A percentile compares a stretch with the other conserved stretches of the same genome.
Evolutionary conservation across 1,140 invertebrate genomes (phyloP).

Genomic region (Chlorops oryzae): DNA sequence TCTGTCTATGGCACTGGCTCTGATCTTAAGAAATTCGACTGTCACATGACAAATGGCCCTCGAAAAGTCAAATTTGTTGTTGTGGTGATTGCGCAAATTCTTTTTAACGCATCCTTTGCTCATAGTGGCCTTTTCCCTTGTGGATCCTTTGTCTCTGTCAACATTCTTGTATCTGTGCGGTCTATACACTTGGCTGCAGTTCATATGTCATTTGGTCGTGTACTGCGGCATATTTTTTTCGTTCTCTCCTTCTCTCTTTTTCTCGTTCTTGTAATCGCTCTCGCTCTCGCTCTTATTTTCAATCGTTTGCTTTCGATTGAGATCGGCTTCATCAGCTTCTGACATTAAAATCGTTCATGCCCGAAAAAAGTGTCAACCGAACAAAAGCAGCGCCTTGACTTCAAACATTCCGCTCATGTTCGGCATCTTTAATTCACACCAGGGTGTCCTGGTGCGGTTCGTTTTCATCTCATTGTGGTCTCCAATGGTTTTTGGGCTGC

Average conservation of each 20-base stretch:
- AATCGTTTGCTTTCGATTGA: no score
- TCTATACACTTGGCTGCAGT: neutral
- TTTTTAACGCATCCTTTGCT: neutral
- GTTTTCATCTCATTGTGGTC: conserved; percentile 46
- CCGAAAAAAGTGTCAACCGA: conserved; percentile 48
- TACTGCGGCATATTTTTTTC: neutral
- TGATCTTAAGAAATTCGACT: conserved; percentile 4
- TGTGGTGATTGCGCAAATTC: conserved; percentile 38
- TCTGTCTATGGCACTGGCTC: no score
- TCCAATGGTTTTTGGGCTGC: no score
- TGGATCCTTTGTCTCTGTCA: neutral
- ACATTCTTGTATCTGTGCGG: conserved; percentile 2
- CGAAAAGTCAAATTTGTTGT: neutral
- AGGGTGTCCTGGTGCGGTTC: conserved; percentile 42
- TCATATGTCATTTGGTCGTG: conserved; percentile 7
- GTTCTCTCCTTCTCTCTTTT: neutral
- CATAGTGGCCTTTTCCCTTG: neutral
- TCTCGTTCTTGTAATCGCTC: neutral
- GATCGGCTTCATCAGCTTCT: no score
- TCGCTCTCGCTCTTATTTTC: neutral
- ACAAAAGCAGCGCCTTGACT: conserved; percentile 43
- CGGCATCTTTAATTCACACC: conserved; percentile 46
- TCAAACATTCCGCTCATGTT: conserved; percentile 39
- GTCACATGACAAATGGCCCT: conserved; percentile 40
- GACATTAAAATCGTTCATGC: conserved; percentile 43